Base-by-base conservation (phyloP, 2,113 vertebrate species). In the Osmerus mordax region DNA sequence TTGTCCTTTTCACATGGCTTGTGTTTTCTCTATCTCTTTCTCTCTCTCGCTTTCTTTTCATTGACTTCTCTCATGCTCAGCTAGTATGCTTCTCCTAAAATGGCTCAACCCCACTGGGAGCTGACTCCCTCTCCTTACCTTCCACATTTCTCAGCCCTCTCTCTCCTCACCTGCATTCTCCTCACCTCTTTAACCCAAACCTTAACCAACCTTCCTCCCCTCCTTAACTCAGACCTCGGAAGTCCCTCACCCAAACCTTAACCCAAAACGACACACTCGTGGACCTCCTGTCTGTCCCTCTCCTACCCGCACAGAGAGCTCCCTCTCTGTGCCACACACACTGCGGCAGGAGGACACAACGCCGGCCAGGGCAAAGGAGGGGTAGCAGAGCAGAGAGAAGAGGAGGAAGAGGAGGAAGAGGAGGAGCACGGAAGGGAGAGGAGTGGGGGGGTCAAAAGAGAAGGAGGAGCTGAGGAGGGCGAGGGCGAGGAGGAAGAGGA, bases 281-380 rank as follows among this genome's bases (percentile, higher is more conserved):
- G 1, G 32, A 23, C 32, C 32, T 36, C 32, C 32, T 36, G 32
- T 36, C 54, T 15, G 54, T 55, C 14, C 54, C 54, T 18, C 54
- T 55, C 53, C 53, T 3, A 55, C 53, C 12, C 5, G 4, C 32
- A 36, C 32, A 6, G 32, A 36, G 5, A 4, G 32, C 32, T 36
- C 32, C 32, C 32, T 36, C 32, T 36, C 32, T 36, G 32, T 36
- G 4, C 32, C 7, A 36, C 14, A 12, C 53, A 13, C 12, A 54
- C 53, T 56, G 15, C n/a, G 4, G 74, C 14, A 69, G 69, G 51
- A 64, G 18, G 15, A 36, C 32, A 36, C 25, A 9, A 25, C 77
- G 9, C 51, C 56, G 12, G 71, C 75, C 3, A 76, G 71, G 76
- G 79, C 23, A 36, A 83, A 74, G 15, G 55, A 64, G 55, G 70